Conservation (phyloP, 2,888 invertebrate species). For the Neoascia interrupta region DNA sequence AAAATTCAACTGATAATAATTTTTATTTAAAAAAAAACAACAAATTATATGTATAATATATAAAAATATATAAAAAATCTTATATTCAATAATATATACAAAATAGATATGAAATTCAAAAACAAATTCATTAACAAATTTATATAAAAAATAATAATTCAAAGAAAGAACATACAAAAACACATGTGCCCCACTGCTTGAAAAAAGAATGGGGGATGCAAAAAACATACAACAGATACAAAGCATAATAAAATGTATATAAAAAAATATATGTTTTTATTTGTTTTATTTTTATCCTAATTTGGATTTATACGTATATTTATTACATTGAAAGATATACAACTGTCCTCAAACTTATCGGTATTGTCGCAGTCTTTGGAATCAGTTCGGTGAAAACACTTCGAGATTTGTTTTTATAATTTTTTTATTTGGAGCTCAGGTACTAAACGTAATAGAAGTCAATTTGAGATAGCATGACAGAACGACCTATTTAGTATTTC, state of each 20-base stretch:
- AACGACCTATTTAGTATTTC: too few relatives aligned
- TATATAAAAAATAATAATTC: slow-evolving; percentile 15
- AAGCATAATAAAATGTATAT: slow-evolving; percentile 66
- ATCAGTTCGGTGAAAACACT: too few relatives aligned
- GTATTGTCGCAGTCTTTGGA: too few relatives aligned
- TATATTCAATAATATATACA: too few relatives aligned
- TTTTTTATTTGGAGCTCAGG: too few relatives aligned
- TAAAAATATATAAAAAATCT: not conserved
- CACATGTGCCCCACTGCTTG: slow-evolving; percentile 29
- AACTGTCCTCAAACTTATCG: too few relatives aligned
- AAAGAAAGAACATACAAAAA: slow-evolving; percentile 10
- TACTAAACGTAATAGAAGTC: too few relatives aligned
- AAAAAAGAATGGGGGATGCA: slow-evolving; percentile 7
- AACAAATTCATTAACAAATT: slow-evolving; percentile 28
- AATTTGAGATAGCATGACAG: too few relatives aligned
- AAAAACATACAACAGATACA: slow-evolving; percentile 35
- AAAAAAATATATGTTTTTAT: slow-evolving; percentile 31
- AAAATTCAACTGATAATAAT: slow-evolving; percentile 44
- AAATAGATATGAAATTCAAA: slow-evolving; percentile 27
- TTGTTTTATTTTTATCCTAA: not conserved
- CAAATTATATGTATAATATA: slow-evolving; percentile 49
- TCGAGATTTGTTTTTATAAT: too few relatives aligned
- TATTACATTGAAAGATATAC: too few relatives aligned
- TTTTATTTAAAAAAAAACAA: slow-evolving; percentile 43
- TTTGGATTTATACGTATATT: not conserved